Evolutionary conservation across 2,797 vertebrate species (phyloP), one percentile per base, ranked within the genome.

Genomic region (Sphenopsis melanotis): DNA sequence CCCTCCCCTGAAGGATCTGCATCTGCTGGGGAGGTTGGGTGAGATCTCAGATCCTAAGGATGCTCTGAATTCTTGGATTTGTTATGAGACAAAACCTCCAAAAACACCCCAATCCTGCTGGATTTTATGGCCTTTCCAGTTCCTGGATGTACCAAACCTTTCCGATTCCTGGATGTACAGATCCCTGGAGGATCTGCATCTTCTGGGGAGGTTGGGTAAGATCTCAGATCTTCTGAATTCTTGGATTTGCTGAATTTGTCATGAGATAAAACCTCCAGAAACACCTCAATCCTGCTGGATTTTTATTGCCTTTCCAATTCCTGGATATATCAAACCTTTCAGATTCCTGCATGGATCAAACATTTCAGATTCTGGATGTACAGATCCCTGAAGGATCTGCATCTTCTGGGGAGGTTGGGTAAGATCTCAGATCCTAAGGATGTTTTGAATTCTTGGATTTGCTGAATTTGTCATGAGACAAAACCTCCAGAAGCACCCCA

Each of bases 1-100:
- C 37, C 44, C 41, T 44, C 0, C 20, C 75, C 66, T 83, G 36
- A 29, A 39, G 55, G 63, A 5, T 13, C 12, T 2, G 6, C 0
- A 4, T 24, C 12, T 17, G 2, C 64, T 55, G 49, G n/a, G 41
- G 41, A 37, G 41, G 12, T 0, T 3, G 37, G 14, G 0, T 0
- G 29, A 65, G 36, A 42, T 10, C 36, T 32, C 1, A 2, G 29
- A 14, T 8, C 11, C 12, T 12, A 37, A 46, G 39, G n/a, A 57
- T 3, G 0, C 6, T 87, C 49, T 42, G 66, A 10, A 11, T 36
- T 22, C 30, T 26, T 20, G 47, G 52, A 32, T 46, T 69, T 56
- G 18, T 15, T 5, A 15, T 15, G 47, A 90, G 29, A 53, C 1
- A 46, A 65, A 72, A 17, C 15, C 23, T 29, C 24, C n/a, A 71